phyloP scores from a whole-genome alignment of 2,113 vertebrate genomes.

The Calypte anna region DNA sequence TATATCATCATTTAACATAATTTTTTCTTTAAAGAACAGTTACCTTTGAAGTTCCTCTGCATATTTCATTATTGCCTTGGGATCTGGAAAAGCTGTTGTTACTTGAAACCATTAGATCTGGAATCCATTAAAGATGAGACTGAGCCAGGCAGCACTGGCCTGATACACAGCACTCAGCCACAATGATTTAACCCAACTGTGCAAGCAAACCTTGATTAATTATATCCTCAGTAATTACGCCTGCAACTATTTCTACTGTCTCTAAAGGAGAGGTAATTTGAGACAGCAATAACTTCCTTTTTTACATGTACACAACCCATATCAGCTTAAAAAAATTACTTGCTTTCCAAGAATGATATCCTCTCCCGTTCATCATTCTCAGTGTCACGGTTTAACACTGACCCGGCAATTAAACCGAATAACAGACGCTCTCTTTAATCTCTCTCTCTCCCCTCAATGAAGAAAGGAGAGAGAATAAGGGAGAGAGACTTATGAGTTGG shows the following conservation, averaged over 20 bases:
- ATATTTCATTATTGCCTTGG: constrained; percentile 62
- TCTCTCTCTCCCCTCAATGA: too few species aligned
- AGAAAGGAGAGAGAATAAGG: too few species aligned
- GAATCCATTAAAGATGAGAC: constrained; percentile 64
- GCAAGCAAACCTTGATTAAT: constrained; percentile 22
- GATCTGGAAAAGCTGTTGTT: constrained; percentile 65
- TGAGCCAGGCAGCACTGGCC: neutral
- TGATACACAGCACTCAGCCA: constrained; percentile 27
- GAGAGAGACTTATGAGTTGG: too few species aligned
- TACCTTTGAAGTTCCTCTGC: constrained; percentile 71
- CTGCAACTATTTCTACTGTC: neutral
- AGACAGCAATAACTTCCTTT: neutral
- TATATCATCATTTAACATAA: constrained; percentile 37
- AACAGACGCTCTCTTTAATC: too few species aligned
- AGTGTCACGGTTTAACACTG: too few species aligned
- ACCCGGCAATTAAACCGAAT: too few species aligned
- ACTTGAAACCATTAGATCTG: constrained; percentile 69
- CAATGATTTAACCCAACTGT: constrained; percentile 19
- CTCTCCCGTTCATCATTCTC: neutral
- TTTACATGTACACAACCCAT: neutral
- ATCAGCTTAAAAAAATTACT: neutral
- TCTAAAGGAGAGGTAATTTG: neutral
- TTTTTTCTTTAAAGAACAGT: constrained; percentile 40
- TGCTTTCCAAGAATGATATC: constrained; percentile 37
- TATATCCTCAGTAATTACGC: neutral